Evolutionary conservation across 2,113 vertebrate species (phyloP).

Genomic region (Myrmecobius fasciatus): DNA sequence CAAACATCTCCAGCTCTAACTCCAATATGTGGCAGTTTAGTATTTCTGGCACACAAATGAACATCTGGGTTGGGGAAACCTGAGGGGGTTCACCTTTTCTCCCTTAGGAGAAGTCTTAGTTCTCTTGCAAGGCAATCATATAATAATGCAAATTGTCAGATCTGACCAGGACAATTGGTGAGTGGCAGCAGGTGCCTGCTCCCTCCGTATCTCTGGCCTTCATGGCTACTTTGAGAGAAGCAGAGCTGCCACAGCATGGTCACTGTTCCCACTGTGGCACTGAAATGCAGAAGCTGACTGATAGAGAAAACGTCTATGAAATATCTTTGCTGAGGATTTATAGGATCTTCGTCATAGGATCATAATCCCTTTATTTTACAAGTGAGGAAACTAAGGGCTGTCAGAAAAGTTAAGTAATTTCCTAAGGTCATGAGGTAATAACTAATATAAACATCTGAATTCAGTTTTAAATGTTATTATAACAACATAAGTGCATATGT

Average conservation of each 20-base stretch:
- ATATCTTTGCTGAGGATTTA: background rate
- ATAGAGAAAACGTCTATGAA: rapidly evolving
- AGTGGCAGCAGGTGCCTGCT: background rate
- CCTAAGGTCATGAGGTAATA: background rate
- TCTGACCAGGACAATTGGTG: too few species aligned
- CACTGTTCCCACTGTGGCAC: background rate
- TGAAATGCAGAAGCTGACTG: rapidly evolving
- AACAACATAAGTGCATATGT: background rate
- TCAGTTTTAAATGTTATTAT: background rate
- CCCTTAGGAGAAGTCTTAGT: background rate
- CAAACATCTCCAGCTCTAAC: background rate
- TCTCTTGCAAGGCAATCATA: background rate
- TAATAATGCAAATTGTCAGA: background rate
- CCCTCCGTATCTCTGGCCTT: background rate
- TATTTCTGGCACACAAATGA: too few species aligned
- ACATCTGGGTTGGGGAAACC: background rate
- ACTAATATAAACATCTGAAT: background rate
- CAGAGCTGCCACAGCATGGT: background rate
- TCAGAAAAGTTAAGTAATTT: background rate
- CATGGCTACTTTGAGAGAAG: background rate
- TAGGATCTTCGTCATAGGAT: background rate
- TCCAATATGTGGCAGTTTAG: background rate
- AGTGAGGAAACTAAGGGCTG: background rate
- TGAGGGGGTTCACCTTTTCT: background rate
- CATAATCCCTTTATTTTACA: background rate